Evolutionary conservation across 2,888 invertebrate species (phyloP).

Genomic region (Drosophila kanekoi): DNA sequence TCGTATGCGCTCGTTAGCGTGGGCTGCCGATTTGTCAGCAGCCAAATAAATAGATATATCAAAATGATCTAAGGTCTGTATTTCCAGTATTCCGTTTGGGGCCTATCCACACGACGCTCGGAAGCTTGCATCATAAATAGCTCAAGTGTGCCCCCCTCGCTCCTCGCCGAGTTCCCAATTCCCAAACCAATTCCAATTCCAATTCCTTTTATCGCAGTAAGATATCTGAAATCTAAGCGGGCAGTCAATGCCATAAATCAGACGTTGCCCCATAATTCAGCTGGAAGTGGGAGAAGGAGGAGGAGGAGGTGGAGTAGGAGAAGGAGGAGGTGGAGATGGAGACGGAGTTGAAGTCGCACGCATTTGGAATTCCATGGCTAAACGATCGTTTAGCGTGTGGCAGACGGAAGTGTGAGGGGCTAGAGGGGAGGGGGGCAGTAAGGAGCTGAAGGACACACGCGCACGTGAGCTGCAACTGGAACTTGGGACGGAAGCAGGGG

Average conservation of each 20-base stretch:
- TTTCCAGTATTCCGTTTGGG: no score
- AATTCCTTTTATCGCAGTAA: slow-evolving; percentile 21
- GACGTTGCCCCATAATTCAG: slow-evolving; percentile 65
- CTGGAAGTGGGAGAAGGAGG: slow-evolving; percentile 15
- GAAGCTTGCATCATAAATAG: slow-evolving; percentile 10
- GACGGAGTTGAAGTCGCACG: slow-evolving; percentile 6
- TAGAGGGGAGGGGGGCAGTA: neutral
- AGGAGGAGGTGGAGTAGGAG: neutral
- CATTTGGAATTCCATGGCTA: slow-evolving; percentile 50
- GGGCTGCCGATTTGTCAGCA: no score
- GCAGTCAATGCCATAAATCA: slow-evolving; percentile 67
- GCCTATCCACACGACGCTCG: neutral
- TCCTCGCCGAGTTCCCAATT: no score
- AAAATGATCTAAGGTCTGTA: no score
- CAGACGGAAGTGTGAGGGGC: neutral
- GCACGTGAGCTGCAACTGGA: slow-evolving; percentile 38
- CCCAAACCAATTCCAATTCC: slow-evolving; percentile 2
- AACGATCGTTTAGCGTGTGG: slow-evolving; percentile 67
- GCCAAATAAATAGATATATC: no score
- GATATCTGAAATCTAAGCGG: slow-evolving; percentile 56
- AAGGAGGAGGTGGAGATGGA: neutral
- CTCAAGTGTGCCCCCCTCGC: neutral
- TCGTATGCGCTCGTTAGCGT: no score
- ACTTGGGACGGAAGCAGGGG: slow-evolving; percentile 24
- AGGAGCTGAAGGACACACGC: slow-evolving; percentile 50